These are phyloP conservation scores for Scaptomyza cyrtandrae DNA, from an alignment of 2,888 invertebrate genomes.

Conservation along the genomic window DNA sequence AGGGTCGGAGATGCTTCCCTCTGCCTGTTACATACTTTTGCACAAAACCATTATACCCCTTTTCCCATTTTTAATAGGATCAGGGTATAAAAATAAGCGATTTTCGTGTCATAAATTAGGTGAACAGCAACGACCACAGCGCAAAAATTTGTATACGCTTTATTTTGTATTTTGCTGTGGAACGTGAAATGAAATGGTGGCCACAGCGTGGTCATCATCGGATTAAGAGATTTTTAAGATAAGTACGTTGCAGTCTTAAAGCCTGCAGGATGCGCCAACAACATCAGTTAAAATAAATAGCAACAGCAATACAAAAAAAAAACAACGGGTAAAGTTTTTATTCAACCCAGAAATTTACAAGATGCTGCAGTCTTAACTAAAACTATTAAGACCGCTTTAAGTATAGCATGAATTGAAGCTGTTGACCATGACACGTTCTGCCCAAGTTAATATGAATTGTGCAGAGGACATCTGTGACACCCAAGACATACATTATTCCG, in stretches of 20 bases:
- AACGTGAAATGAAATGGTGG: constrained; percentile 5
- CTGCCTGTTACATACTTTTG: no score
- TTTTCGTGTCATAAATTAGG: constrained; percentile 56
- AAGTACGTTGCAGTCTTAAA: constrained; percentile 10
- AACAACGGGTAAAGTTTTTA: background rate
- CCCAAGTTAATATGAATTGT: no score
- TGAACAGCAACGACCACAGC: constrained; percentile 46
- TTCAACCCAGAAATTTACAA: background rate
- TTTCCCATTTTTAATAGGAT: no score
- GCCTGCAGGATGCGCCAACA: constrained; percentile 11
- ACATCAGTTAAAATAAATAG: no score
- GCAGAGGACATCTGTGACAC: constrained; percentile 27
- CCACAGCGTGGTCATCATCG: constrained; percentile 1
- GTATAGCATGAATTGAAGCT: background rate
- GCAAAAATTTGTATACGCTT: background rate
- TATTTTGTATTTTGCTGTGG: constrained; percentile 17
- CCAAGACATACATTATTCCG: constrained; percentile 28
- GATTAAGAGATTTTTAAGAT: constrained; percentile 27
- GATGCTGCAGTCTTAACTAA: background rate
- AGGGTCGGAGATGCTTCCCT: no score
- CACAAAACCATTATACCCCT: no score
- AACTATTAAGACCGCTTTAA: background rate
- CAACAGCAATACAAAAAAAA: background rate
- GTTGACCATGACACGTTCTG: constrained; percentile 43
- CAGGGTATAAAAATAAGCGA: constrained; percentile 32